A percentile compares a stretch with the other conserved stretches of the same genome.
phyloP scores from a whole-genome alignment of 2,113 vertebrate genomes.

The Carassius auratus region DNA sequence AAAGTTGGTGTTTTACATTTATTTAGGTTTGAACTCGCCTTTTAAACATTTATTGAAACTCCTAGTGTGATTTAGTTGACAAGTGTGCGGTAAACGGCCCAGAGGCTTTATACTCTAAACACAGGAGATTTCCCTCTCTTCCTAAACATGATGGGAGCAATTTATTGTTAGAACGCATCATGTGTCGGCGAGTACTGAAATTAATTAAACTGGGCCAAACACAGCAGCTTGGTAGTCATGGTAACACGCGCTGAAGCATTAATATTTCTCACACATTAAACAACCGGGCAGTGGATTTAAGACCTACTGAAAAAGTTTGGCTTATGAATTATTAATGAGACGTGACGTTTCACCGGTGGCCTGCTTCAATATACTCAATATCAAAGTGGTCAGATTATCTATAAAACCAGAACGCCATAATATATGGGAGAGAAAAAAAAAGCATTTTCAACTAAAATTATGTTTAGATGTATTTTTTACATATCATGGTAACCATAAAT shows the following conservation, averaged over 20 bases:
- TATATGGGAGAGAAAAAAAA: neutral
- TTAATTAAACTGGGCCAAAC: conserved; percentile 27
- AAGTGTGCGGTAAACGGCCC: neutral
- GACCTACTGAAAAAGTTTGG: neutral
- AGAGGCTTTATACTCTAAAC: neutral
- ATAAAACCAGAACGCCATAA: neutral
- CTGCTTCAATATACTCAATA: neutral
- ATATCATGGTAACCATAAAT: no score
- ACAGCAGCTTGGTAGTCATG: conserved; percentile 35
- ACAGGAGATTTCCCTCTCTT: conserved; percentile 3
- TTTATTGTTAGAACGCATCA: neutral
- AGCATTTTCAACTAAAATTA: neutral
- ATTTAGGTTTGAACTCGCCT: neutral
- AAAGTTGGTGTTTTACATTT: neutral
- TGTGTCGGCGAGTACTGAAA: neutral
- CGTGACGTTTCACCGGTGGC: neutral
- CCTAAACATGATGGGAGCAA: neutral
- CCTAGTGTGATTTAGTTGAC: neutral
- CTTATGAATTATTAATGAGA: neutral
- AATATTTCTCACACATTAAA: neutral
- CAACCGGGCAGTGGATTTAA: neutral
- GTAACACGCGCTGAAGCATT: conserved; percentile 12
- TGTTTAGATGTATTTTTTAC: no score
- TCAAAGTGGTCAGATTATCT: neutral
- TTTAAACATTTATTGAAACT: conserved; percentile 1